These are phyloP conservation scores for Brachirus orientalis DNA, from an alignment of 2,113 vertebrate species.

Conservation along the genomic window DNA sequence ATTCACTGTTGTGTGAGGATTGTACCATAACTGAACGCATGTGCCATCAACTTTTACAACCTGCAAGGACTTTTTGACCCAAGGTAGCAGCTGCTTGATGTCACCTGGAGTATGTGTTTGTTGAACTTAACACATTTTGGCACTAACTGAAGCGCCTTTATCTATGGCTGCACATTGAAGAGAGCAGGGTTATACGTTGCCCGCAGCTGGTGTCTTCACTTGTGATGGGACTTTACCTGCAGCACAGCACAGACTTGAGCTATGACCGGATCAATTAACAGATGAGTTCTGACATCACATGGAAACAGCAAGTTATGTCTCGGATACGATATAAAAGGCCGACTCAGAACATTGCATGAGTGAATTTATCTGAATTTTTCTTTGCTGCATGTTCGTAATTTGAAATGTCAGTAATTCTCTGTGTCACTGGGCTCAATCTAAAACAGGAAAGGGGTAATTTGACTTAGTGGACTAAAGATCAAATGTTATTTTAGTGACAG, in stretches of 20 bases:
- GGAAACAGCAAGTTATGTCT: constrained; percentile 41
- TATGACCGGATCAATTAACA: constrained; percentile 61
- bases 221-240: constrained; percentile 62
- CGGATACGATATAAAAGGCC: constrained; percentile 23
- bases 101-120: constrained; percentile 63
- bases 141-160: constrained; percentile 57
- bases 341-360: neutral
- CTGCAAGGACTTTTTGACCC: constrained; percentile 43
- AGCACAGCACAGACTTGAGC: constrained; percentile 46
- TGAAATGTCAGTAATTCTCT: constrained; percentile 61
- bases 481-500: constrained; percentile 59
- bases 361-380: constrained; percentile 27
- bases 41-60: constrained; percentile 35
- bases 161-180: constrained; percentile 57
- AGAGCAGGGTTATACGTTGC: constrained; percentile 63
- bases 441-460: constrained; percentile 63
- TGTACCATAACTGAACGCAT: constrained; percentile 4
- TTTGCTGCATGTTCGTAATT: constrained; percentile 56
- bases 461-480: constrained; percentile 50
- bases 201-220: constrained; percentile 67
- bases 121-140: constrained; percentile 76
- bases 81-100: constrained; percentile 71
- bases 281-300: constrained; percentile 60
- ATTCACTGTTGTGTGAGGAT: neutral
- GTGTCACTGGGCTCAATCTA: constrained; percentile 39